Evolutionary conservation across 1,140 invertebrate genomes (phyloP), one percentile per base, ranked within the genome.

Genomic region (Caenorhabditis latens): DNA sequence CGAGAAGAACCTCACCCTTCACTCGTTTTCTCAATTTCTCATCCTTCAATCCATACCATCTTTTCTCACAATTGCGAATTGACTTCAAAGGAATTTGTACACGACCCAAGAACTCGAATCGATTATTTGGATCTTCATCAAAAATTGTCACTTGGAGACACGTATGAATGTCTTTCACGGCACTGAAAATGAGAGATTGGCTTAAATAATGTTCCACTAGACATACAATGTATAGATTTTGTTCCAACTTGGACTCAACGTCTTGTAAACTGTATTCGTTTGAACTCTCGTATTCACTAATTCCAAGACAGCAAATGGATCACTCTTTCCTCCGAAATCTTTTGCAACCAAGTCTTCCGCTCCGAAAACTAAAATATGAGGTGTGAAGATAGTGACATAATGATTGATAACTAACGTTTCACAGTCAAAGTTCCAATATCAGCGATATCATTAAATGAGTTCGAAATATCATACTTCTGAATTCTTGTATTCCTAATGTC

Each of bases 241-340:
- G 93, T 98, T 97, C 98, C 98, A 99, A 87, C 95, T 96, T 0
- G 98, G 98, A 75, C 95, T 95, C 4, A 99, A 93, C 0, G 98
- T 99, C 93, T 99, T 99, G 93, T 99, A 99, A 93, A 99, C 97
- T 0, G 98, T 99, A 93, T 99, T 97, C 0, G 98, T 99, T 93
- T 99, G 97, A 57, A 99, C 94, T 75, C 97, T 94, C 0, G 96
- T 95, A 93, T 99, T 99, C 4, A 96, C 96, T 75, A 99, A 93
- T 93, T 99, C 97, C 2, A 99, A 91, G 0, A 99, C 97, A 93
- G 97, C 98, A 93, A 99, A 99, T 0, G 98, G 98, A 94, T 99
- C 98, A 89, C 94, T 94, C 88, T 95, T 94, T 0, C 97, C 97
- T 8, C 96, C 96, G 42, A 98, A 93, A 93, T 98, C 97, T 0